Base-by-base conservation (phyloP, 2,888 invertebrate species). In the Lathronympha strigana region DNA sequence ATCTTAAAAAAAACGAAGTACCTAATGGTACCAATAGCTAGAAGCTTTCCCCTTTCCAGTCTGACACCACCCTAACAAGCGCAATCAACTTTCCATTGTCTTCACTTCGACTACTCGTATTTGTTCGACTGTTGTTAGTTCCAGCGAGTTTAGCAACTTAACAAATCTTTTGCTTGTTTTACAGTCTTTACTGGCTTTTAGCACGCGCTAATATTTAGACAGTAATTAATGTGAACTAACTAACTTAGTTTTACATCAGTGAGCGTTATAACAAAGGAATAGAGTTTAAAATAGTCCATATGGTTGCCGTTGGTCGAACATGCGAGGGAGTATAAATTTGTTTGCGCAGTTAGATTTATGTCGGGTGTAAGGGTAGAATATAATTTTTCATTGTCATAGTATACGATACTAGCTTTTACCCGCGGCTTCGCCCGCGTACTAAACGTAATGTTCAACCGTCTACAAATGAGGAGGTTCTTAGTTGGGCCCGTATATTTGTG, bases 171-270 rank as follows among this genome's bases (percentile, higher is more conserved):
- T 23, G n/a, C 53, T n/a, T 51, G 13, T 13, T 21, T 45, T 28
- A 23, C n/a, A 17, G 40, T 40, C 43, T 55, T 55, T 55, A 55
- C 43, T 55, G 28, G 31, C 57, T 28, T 57, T 21, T 57, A 57
- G 17, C 55, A 57, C 45, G 57, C 43, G 31, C 31, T 45, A 45
- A 57, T 57, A 45, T 57, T 57, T 45, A 57, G 45, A 57, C 57
- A 57, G 31, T 25, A 57, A 57, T 57, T 45, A 57, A 57, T 57
- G 57, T 19, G 47, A 21, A 31, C 21, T 19, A 15, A 23, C n/a
- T 25, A 45, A 45, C 28, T 36, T 6, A 8, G 5, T 15, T 38
- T 33, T 4, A 11, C 1, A 4, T 38, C 15, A 38, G 15, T 47
- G 5, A 1, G n/a, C 5, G n/a, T 47, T 47, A 47, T 23, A 6